Evolutionary conservation across 2,888 invertebrate species (phyloP).

Genomic region (Theretra japonica): DNA sequence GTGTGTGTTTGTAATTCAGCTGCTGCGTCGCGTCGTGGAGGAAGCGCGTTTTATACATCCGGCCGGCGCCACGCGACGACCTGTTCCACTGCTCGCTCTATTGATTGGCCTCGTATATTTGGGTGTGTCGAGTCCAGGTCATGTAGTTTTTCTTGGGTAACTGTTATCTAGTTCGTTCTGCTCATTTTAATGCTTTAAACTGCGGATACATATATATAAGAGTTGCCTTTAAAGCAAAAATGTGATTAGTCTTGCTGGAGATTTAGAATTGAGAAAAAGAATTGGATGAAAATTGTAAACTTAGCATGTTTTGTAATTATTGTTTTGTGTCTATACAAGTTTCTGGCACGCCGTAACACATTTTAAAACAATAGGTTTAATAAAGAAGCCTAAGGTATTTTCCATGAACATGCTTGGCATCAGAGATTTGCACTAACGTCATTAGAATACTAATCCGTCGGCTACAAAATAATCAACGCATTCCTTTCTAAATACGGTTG

Average conservation of each 20-base stretch:
- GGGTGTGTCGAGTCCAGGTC: not conserved
- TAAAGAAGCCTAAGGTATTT: too few species aligned
- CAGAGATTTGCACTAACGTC: not conserved
- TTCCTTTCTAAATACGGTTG: not conserved
- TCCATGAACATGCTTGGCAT: not conserved
- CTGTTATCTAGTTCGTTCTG: not conserved
- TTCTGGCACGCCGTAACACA: too few species aligned
- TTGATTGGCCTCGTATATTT: conserved; percentile 4
- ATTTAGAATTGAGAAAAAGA: too few species aligned
- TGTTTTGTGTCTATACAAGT: too few species aligned
- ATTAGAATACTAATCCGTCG: not conserved
- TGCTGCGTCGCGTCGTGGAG: conserved; percentile 51
- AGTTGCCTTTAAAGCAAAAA: too few species aligned
- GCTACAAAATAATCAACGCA: not conserved
- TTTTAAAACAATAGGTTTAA: too few species aligned
- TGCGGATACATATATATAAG: not conserved
- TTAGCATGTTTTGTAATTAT: too few species aligned
- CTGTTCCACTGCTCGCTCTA: not conserved
- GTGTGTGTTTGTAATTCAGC: conserved; percentile 52
- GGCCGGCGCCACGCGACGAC: conserved; percentile 35
- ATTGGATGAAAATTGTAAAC: too few species aligned
- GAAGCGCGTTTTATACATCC: conserved; percentile 58
- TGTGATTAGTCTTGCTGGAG: too few species aligned
- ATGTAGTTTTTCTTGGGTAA: not conserved
- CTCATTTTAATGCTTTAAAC: not conserved